Evolutionary conservation across 1,140 invertebrate species (phyloP), one percentile per base, ranked within the genome.

Genomic region (Mactra quadrangularis): DNA sequence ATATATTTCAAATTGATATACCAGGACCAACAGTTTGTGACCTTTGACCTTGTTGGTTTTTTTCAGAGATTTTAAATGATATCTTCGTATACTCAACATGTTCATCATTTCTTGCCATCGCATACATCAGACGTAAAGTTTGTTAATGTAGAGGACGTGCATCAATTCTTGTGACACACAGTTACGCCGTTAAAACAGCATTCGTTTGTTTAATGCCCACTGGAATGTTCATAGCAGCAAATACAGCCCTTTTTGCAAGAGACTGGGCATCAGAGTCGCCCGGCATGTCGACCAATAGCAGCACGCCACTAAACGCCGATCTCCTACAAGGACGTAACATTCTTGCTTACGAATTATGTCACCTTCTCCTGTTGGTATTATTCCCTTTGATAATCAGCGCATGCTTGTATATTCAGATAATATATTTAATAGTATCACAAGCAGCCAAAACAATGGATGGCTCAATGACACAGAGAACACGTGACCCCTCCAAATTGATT

Each of bases 101-200:
- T 22, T 22, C 29, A 1, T 9, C 74, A 2, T 76, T 76, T 29
- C 55, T 76, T n/a, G 74, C 57, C 3, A 60, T 76, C 9, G 74
- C 74, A 17, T 76, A 47, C 25, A 59, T 64, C 15, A 55, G 74
- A 22, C 47, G 52, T 35, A 41, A 45, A 22, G 74, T 57, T 38
- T 62, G 74, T 33, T 41, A 62, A 25, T 76, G 55, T 31, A 55
- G 74, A n/a, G 74, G 74, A 27, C 55, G 59, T 9, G 74, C 74
- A 3, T 60, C 59, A 3, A 41, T 76, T 7, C 31, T 76, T n/a
- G 0, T 76, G 19, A 62, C 74, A 19, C 27, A 60, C 15, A 19
- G 25, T 19, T 64, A 45, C 35, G 41, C 55, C 22, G 47, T 76
- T 13, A 64, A 47, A 52, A 62, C 53, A 41, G 13, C 41, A n/a